Conservation (phyloP, 1,140 invertebrate species). For the Drosophila sechellia region DNA sequence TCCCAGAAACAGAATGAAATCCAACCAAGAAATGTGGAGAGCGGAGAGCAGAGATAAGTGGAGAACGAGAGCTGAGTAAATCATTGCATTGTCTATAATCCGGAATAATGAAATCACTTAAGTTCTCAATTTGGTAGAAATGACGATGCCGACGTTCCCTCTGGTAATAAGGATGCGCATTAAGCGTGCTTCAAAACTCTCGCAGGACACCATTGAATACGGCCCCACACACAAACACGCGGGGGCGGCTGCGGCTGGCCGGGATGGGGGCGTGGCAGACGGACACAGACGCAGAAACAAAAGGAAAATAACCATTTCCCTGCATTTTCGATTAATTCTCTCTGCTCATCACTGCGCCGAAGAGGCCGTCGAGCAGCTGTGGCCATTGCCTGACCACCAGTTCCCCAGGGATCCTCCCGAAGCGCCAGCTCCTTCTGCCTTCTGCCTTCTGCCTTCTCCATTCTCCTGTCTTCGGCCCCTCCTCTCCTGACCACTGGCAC, state of each 20-base stretch:
- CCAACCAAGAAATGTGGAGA: background rate
- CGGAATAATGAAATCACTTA: conserved; percentile 83
- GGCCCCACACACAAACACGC: conserved; percentile 26
- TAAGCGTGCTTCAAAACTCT: conserved; percentile 69
- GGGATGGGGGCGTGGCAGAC: background rate
- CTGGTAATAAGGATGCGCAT: conserved; percentile 80
- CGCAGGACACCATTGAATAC: conserved; percentile 79
- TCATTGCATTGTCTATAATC: conserved; percentile 82
- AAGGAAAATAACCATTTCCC: conserved; percentile 73
- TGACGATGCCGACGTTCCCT: conserved; percentile 59
- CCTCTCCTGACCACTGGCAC: conserved; percentile 21
- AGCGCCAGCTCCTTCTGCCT: conserved; percentile 5
- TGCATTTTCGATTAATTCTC: conserved; percentile 80
- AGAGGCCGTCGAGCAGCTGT: conserved; percentile 50
- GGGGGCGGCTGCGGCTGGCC: background rate
- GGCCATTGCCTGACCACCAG: conserved; percentile 54
- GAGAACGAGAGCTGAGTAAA: conserved; percentile 60
- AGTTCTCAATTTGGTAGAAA: conserved; percentile 78
- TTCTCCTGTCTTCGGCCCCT: background rate
- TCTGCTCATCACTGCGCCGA: conserved; percentile 65
- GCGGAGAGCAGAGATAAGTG: background rate
- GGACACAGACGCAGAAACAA: conserved; percentile 45
- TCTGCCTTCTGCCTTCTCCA: background rate
- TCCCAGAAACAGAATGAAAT: background rate
- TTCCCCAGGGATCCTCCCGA: conserved; percentile 49